phyloP scores from a whole-genome alignment of 2,888 invertebrate genomes.

The Anoncus sp. region DNA sequence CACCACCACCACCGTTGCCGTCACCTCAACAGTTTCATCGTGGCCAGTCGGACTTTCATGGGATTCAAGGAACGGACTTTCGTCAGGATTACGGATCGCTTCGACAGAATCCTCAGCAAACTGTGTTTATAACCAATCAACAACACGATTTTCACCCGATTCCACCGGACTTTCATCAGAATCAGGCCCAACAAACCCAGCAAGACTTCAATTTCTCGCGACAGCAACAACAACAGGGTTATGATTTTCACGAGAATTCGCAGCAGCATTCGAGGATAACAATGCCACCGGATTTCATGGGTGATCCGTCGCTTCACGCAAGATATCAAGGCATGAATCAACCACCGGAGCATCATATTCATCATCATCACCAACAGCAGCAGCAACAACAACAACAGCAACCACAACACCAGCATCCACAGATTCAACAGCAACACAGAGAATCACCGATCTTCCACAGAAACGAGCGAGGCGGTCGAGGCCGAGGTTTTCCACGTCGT shows the following conservation, averaged over 20 bases:
- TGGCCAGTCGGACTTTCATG: conserved; percentile 67
- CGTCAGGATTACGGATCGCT: conserved; percentile 69
- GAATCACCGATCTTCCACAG: conserved; percentile 73
- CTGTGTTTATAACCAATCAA: conserved; percentile 60
- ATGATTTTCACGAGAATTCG: conserved; percentile 72
- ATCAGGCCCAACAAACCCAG: conserved; percentile 69
- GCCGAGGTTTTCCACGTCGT: conserved; percentile 74
- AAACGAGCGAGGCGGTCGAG: conserved; percentile 72
- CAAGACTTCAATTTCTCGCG: conserved; percentile 63
- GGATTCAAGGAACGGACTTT: conserved; percentile 70
- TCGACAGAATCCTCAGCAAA: conserved; percentile 62
- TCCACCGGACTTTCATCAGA: conserved; percentile 75
- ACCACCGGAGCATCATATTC: conserved; percentile 57
- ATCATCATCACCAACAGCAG: conserved; percentile 68
- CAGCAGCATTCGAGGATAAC: conserved; percentile 67
- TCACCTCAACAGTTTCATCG: conserved; percentile 76
- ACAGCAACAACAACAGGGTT: conserved; percentile 65
- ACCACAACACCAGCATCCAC: conserved; percentile 72
- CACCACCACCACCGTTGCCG: conserved; percentile 73
- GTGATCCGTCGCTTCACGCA: conserved; percentile 68
- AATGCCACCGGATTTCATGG: conserved; percentile 72
- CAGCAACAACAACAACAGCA: conserved; percentile 67
- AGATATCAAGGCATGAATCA: conserved; percentile 67
- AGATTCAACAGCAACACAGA: conserved; percentile 70
- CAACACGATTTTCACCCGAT: conserved; percentile 71